Base-by-base conservation (phyloP, 1,140 invertebrate genomes). In the Drosophila quadrilineata region DNA sequence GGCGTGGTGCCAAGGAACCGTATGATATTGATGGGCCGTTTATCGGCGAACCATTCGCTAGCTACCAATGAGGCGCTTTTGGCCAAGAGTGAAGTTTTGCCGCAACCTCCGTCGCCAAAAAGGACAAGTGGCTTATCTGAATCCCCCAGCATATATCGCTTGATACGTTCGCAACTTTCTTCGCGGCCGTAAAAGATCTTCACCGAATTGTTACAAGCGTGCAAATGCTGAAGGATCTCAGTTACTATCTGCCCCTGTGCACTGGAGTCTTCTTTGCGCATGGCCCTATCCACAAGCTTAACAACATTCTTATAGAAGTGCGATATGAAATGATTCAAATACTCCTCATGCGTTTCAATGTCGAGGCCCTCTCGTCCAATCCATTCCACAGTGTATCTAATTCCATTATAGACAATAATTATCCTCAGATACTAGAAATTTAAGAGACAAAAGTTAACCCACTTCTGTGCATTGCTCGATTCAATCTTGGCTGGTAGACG, bases 1-100 rank as follows among this genome's bases (percentile, higher is more conserved):
- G 98, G 98, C 5, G 98, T 99, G 4, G 98, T 99, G 9, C 98
- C 98, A 6, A 99, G 92, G 89, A 99, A 99, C 68, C 98, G 91
- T 19, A 99, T 93, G 54, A 99, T 93, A 85, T 96, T 94, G 2
- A 98, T 94, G 2, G 98, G 96, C 69, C 94, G 93, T 2, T 92
- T 93, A 8, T 92, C 92, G 28, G 91, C 87, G 48, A 97, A 94
- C 96, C 96, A 97, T 22, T 91, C 91, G 14, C 90, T 92, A 6
- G 94, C 93, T 0, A 92, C 93, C 89, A 96, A 92, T 45, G 96
- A 95, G 2, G 97, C 96, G 57, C 95, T 95, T 91, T 98, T 98
- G 2, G 98, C 96, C 48, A 99, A 90, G 0, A 99, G 91, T 2
- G 98, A 99, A 2, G 98, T 99, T 91, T 99, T 99, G 1, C 98